phyloP scores from a whole-genome alignment of 2,797 vertebrate genomes.

The Microchirus variegatus region DNA sequence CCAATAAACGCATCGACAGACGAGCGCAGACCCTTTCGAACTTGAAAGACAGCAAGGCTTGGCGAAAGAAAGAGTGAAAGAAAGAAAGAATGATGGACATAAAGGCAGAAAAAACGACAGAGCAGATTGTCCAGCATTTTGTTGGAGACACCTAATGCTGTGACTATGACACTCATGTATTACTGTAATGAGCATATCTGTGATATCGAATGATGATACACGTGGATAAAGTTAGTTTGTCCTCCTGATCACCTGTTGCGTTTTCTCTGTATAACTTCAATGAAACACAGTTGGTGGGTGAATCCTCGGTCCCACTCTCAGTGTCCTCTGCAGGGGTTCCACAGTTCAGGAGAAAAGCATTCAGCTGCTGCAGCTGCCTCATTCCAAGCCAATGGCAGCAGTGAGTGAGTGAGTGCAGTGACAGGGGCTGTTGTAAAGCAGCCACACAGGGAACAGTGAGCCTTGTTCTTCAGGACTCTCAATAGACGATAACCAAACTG shows the following conservation, averaged over 20 bases:
- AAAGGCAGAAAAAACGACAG: no score
- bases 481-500: conserved; percentile 34
- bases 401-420: conserved; percentile 28
- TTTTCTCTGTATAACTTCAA: not conserved
- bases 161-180: no score
- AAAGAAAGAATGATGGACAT: no score
- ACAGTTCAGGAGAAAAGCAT: conserved; percentile 18
- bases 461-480: conserved; percentile 20
- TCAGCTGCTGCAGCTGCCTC: conserved; percentile 44
- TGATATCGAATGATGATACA: not conserved
- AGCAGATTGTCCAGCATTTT: no score
- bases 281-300: conserved; percentile 7
- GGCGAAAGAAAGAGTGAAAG: no score
- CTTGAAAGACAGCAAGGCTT: no score
- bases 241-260: not conserved
- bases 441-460: conserved; percentile 45
- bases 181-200: no score
- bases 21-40: no score
- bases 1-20: conserved; percentile 45
- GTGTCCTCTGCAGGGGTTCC: no score
- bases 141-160: no score
- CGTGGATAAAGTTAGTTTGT: not conserved
- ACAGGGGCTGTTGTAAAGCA: conserved; percentile 53
- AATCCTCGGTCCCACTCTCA: no score
- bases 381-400: conserved; percentile 18